Conservation (phyloP, 2,797 vertebrate genomes). For the Enteromius thamalakanensis region DNA sequence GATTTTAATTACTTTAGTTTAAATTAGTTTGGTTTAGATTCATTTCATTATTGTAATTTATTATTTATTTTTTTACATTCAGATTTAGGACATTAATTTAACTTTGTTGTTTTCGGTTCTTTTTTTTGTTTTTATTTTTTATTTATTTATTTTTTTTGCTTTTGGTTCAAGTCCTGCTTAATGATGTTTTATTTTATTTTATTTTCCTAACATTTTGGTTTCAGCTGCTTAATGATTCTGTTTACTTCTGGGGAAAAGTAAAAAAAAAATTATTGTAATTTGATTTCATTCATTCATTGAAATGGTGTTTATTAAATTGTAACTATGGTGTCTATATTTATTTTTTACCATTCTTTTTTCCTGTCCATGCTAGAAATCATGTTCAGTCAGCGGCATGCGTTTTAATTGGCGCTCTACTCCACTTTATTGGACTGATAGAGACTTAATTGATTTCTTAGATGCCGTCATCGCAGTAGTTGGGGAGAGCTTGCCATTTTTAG, state of each 20-base stretch:
- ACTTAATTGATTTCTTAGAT: slow-evolving; percentile 2
- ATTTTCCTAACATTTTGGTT: not conserved
- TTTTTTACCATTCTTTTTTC: not conserved
- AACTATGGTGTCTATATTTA: not conserved
- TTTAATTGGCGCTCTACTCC: not conserved
- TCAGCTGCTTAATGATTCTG: not conserved
- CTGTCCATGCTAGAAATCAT: not conserved
- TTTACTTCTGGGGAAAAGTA: not conserved
- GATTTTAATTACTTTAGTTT: too few species aligned
- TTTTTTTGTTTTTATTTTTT: too few species aligned
- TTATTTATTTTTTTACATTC: too few species aligned
- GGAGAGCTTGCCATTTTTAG: not conserved
- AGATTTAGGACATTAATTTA: too few species aligned
- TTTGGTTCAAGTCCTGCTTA: not conserved
- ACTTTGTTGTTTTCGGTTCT: too few species aligned
- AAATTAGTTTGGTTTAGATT: too few species aligned
- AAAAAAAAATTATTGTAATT: not conserved
- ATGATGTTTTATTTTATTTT: not conserved
- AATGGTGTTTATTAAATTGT: not conserved
- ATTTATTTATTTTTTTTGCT: too few species aligned
- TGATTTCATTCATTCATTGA: not conserved
- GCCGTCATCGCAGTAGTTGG: not conserved
- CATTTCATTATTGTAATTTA: too few species aligned
- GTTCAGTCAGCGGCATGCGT: not conserved
- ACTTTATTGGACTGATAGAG: not conserved